Evolutionary conservation across 2,113 vertebrate species (phyloP).

Genomic region (Rattus norvegicus): GRCr8 NC_086033.1:62443501-62444000

Average conservation of each 20-base stretch:
- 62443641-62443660: background rate
- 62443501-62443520: background rate
- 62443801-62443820: background rate
- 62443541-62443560: background rate
- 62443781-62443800: background rate
- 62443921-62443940: background rate
- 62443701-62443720: background rate
- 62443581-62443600: background rate
- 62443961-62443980: rapidly evolving
- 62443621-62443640: conserved; percentile 12
- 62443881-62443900: background rate
- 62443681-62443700: conserved; percentile 22
- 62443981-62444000: rapidly evolving
- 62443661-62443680: background rate
- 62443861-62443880: background rate
- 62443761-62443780: background rate
- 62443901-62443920: rapidly evolving
- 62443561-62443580: background rate
- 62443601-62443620: background rate
- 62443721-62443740: background rate
- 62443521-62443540: background rate
- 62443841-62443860: background rate
- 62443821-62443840: background rate
- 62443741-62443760: background rate
- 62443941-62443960: rapidly evolving